phyloP scores from a whole-genome alignment of 2,797 vertebrate species.

The Bovichtus variegatus region DNA sequence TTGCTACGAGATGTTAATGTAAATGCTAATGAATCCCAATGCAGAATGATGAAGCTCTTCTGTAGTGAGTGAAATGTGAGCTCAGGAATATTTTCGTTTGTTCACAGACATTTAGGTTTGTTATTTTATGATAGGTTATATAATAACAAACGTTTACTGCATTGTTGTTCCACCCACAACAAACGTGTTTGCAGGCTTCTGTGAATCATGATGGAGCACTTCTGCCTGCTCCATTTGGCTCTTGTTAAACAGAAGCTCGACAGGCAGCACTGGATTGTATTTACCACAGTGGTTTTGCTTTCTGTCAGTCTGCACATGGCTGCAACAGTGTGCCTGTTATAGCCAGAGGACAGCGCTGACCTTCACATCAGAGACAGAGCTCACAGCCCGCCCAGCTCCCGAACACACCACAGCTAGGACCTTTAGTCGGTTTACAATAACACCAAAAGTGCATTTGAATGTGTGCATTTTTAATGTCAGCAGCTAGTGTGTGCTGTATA shows the following conservation, averaged over 20 bases:
- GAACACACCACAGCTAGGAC: conserved; percentile 35
- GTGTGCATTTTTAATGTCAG: conserved; percentile 16
- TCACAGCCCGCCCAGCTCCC: conserved; percentile 46
- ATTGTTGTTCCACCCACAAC: conserved; percentile 63
- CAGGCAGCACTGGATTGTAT: conserved; percentile 58
- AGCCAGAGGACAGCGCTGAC: conserved; percentile 80
- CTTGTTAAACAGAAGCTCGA: conserved; percentile 53
- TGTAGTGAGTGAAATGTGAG: background rate
- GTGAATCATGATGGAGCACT: conserved; percentile 66
- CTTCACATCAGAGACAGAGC: conserved; percentile 75
- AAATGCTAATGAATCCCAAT: conserved; percentile 38
- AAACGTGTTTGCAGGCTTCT: conserved; percentile 61
- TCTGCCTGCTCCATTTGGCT: conserved; percentile 75
- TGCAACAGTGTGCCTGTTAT: conserved; percentile 62
- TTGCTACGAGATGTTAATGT: conserved; percentile 44
- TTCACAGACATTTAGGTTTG: conserved; percentile 5
- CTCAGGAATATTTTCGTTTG: background rate
- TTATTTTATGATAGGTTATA: conserved; percentile 36
- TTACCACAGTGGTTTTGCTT: conserved; percentile 59
- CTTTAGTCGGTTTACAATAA: conserved; percentile 51
- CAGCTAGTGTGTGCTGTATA: conserved; percentile 3
- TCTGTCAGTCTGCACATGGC: conserved; percentile 72
- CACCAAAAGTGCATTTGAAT: conserved; percentile 25
- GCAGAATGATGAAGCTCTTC: conserved; percentile 19
- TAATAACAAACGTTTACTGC: conserved; percentile 54